Evolutionary conservation across 2,888 invertebrate species (phyloP).

Genomic region (Morinoia aosen): DNA sequence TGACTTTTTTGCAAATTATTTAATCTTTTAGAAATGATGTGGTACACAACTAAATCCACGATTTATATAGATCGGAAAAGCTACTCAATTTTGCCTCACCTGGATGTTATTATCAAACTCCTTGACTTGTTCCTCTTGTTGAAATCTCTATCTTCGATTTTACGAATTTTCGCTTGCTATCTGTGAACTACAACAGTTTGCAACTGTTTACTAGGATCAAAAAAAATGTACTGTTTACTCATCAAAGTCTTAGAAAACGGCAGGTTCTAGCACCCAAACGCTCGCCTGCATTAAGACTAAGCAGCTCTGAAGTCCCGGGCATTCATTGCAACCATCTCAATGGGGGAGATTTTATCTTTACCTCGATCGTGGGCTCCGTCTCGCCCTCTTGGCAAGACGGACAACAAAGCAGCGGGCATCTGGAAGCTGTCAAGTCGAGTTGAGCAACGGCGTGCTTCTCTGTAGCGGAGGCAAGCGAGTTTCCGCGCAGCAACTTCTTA

Average conservation of each 20-base stretch:
- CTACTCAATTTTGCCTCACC: background rate
- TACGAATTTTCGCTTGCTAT: background rate
- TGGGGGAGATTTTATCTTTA: conserved; percentile 9
- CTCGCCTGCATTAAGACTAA: background rate
- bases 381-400: background rate
- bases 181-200: background rate
- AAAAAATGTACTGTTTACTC: background rate
- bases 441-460: conserved; percentile 51
- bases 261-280: background rate
- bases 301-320: background rate
- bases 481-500: conserved; percentile 45
- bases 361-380: background rate
- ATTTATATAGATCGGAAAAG: background rate
- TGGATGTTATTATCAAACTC: background rate
- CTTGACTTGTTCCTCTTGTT: background rate
- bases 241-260: background rate
- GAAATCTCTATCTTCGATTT: background rate
- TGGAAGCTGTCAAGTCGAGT: conserved; percentile 48
- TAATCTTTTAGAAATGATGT: background rate
- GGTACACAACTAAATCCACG: background rate
- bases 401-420: conserved; percentile 39
- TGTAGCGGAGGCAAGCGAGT: conserved; percentile 27
- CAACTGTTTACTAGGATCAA: background rate
- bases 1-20: background rate
- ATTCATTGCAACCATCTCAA: background rate